Evolutionary conservation across 2,888 invertebrate genomes (phyloP).

Genomic region (Proisotoma minuta): DNA sequence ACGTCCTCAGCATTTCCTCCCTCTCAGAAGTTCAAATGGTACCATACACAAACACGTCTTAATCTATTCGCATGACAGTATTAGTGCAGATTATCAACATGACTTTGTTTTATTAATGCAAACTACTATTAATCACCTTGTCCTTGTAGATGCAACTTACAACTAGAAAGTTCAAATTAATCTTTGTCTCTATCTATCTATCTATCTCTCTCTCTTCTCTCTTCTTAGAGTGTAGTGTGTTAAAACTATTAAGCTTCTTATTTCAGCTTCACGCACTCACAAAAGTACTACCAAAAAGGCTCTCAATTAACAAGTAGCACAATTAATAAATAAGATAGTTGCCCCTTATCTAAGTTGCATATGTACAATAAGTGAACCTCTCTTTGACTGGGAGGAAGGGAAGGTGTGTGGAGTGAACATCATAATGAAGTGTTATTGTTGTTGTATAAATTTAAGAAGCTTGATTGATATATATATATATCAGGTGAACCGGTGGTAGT

Average conservation of each 20-base stretch:
- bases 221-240: too few species aligned
- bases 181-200: too few species aligned
- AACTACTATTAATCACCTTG: slow-evolving; percentile 1
- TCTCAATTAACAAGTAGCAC: too few species aligned
- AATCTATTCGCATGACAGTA: slow-evolving; percentile 36
- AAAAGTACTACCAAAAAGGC: too few species aligned
- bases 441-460: slow-evolving; percentile 15
- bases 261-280: slow-evolving; percentile 29
- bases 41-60: slow-evolving; percentile 48
- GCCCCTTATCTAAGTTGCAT: background rate
- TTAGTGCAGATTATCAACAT: slow-evolving; percentile 34
- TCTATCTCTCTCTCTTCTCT: too few species aligned
- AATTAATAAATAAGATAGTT: slow-evolving; percentile 8
- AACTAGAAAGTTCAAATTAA: too few species aligned
- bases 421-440: background rate
- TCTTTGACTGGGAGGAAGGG: too few species aligned
- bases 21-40: slow-evolving; percentile 61
- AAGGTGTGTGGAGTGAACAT: slow-evolving; percentile 5
- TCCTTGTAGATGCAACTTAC: slow-evolving; percentile 11
- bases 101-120: slow-evolving; percentile 5
- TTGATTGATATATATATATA: slow-evolving; percentile 29
- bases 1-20: slow-evolving; percentile 59
- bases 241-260: slow-evolving; percentile 20
- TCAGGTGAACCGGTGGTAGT: slow-evolving; percentile 57
- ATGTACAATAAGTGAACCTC: background rate